Evolutionary conservation across 2,797 vertebrate species (phyloP).

Genomic region (Glyptemys insculpta): DNA sequence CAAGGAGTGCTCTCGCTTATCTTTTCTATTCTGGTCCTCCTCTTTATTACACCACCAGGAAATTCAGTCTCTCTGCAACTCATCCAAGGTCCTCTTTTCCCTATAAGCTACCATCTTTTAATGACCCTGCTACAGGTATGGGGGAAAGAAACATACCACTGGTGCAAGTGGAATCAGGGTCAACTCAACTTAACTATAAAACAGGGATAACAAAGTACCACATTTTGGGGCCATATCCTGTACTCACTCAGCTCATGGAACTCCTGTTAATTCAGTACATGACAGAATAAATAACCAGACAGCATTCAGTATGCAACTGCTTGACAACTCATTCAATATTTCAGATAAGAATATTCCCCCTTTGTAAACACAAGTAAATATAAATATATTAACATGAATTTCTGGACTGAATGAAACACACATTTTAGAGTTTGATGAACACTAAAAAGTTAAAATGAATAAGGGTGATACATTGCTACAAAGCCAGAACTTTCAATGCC

Average conservation of each 20-base stretch:
- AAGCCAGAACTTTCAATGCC: background rate
- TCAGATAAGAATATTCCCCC: background rate
- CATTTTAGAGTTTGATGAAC: background rate
- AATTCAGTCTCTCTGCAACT: background rate
- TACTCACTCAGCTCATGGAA: background rate
- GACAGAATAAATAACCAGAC: background rate
- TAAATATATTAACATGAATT: background rate
- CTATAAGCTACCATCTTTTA: background rate
- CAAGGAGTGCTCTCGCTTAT: background rate
- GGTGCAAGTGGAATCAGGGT: background rate
- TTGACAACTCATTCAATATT: background rate
- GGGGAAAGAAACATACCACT: background rate
- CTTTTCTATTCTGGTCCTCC: background rate
- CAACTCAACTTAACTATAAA: background rate
- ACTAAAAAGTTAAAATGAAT: background rate
- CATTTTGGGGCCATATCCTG: background rate
- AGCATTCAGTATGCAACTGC: background rate
- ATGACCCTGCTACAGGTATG: background rate
- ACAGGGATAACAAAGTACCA: background rate
- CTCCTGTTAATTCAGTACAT: background rate
- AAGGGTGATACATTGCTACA: background rate
- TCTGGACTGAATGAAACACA: background rate
- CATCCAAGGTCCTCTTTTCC: background rate
- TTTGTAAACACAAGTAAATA: background rate
- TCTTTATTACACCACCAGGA: background rate